A percentile compares a stretch with the other conserved stretches of the same genome.
Conservation (phyloP, 2,113 vertebrate species). For the Chaetodon trifascialis region DNA sequence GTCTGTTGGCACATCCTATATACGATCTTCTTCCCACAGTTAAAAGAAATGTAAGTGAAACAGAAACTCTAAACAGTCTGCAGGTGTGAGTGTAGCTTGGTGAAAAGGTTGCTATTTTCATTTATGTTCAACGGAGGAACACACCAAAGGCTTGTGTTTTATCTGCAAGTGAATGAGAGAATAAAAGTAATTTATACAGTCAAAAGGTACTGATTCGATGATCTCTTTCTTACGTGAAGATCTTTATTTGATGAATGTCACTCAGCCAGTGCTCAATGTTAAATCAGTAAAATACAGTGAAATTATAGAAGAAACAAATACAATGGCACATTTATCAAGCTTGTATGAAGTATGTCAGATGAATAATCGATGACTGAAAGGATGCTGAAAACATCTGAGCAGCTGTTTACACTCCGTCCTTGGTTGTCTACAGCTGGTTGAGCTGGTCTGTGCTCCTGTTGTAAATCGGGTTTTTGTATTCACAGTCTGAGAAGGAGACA, state of each 20-base stretch:
- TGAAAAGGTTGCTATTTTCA: not conserved
- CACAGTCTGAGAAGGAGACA: constrained; percentile 54
- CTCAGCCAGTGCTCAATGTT: not conserved
- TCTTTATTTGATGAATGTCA: not conserved
- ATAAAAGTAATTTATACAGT: too few relatives aligned
- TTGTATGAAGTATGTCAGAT: not conserved
- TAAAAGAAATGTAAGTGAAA: not conserved
- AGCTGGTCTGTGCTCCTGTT: constrained; percentile 51
- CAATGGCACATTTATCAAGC: not conserved
- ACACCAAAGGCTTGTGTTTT: not conserved
- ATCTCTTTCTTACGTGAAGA: not conserved
- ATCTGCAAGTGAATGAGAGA: not conserved
- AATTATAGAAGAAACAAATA: not conserved
- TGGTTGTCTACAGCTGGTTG: constrained; percentile 36
- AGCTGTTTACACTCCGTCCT: not conserved
- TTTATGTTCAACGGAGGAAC: not conserved
- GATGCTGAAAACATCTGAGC: not conserved
- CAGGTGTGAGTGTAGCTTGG: not conserved
- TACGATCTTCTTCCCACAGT: not conserved
- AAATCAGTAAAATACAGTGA: not conserved
- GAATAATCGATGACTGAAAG: not conserved
- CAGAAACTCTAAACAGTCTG: not conserved
- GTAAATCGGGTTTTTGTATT: constrained; percentile 81
- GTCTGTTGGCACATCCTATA: not conserved
- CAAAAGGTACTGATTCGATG: not conserved